Conservation (phyloP, 2,797 vertebrate genomes). For the Sparus aurata region DNA sequence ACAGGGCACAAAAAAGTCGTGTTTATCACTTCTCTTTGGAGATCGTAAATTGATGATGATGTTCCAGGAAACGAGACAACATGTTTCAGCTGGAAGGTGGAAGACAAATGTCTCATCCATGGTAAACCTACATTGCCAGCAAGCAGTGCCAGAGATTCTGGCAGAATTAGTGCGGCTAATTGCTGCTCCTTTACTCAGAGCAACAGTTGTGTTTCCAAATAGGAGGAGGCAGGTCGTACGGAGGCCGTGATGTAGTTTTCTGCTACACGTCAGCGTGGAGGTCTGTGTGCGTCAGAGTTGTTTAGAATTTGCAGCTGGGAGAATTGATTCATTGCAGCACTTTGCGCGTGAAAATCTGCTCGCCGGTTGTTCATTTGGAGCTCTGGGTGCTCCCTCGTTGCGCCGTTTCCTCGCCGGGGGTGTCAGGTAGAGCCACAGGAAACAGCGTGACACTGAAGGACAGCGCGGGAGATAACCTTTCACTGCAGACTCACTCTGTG, state of each 20-base stretch:
- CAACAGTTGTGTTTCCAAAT: neutral
- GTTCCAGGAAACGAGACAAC: slow-evolving; percentile 7
- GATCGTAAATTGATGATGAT: neutral
- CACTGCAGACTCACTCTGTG: slow-evolving; percentile 50
- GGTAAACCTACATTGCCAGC: neutral
- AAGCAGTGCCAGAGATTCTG: slow-evolving; percentile 3
- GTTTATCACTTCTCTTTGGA: neutral
- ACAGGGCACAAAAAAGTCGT: neutral
- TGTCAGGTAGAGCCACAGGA: slow-evolving; percentile 60
- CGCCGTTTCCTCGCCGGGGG: slow-evolving; percentile 51
- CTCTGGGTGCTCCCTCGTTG: slow-evolving; percentile 50
- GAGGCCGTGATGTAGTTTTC: neutral
- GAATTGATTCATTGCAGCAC: slow-evolving; percentile 52
- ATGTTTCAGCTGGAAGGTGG: slow-evolving; percentile 27
- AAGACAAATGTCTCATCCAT: slow-evolving; percentile 5
- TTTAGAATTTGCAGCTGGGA: slow-evolving; percentile 29
- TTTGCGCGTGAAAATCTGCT: slow-evolving; percentile 60
- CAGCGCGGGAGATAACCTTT: slow-evolving; percentile 72
- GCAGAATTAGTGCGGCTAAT: slow-evolving; percentile 12
- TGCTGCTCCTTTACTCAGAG: neutral
- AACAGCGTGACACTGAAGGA: slow-evolving; percentile 62
- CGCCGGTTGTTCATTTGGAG: slow-evolving; percentile 67
- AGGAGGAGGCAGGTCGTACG: neutral
- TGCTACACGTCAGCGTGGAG: neutral
- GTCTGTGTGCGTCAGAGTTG: slow-evolving; percentile 1